Percentiles rank a stretch among this genome's conserved stretches.
These are phyloP conservation scores for Ceyx melanurus DNA, from an alignment of 2,113 vertebrate genomes.

Conservation along the genomic window DNA sequence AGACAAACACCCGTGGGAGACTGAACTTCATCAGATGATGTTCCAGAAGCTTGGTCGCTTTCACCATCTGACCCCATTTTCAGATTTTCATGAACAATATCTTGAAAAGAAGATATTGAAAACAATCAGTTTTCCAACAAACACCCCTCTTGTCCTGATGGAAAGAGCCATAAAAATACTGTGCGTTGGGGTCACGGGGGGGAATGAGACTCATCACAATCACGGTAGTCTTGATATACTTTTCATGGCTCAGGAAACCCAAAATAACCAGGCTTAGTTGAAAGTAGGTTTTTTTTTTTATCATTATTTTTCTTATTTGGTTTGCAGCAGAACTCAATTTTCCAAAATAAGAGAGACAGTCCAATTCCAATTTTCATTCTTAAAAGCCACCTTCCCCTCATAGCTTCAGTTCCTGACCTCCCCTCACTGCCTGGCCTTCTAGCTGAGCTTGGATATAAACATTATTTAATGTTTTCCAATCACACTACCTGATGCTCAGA, in stretches of 20 bases:
- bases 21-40: conserved; percentile 97
- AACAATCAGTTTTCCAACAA: background rate
- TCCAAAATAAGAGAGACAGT: background rate
- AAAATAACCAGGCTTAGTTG: background rate
- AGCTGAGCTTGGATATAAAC: background rate
- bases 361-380: background rate
- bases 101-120: conserved; percentile 70
- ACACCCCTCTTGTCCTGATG: background rate
- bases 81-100: conserved; percentile 98
- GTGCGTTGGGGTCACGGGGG: background rate
- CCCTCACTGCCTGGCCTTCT: background rate
- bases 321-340: background rate
- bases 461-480: background rate
- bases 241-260: background rate
- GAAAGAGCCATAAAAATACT: background rate
- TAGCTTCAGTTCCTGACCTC: background rate
- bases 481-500: background rate
- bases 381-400: background rate
- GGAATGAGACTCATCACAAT: background rate
- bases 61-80: conserved; percentile 99
- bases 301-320: background rate
- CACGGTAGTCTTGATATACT: background rate
- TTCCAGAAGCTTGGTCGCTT: conserved; percentile 98
- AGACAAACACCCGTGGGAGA: conserved; percentile 97
- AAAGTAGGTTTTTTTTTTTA: background rate